These are phyloP conservation scores for Drosophila yooni DNA, from an alignment of 2,888 invertebrate genomes.

Conservation along the genomic window DNA sequence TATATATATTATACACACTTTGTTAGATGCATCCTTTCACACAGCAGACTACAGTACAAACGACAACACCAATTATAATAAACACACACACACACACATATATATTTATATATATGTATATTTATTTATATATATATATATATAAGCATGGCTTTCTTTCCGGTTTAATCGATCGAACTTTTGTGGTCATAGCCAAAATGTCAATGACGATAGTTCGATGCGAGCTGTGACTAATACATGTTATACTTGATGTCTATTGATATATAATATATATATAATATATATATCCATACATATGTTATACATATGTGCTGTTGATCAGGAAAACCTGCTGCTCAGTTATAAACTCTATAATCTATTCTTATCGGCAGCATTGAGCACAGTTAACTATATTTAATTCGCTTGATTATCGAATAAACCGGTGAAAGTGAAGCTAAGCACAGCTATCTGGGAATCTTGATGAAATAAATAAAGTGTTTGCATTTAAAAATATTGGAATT, in stretches of 20 bases:
- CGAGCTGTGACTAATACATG: slow-evolving; percentile 25
- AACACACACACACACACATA: slow-evolving; percentile 9
- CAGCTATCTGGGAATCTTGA: neutral
- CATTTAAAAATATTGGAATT: neutral
- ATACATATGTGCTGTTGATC: neutral
- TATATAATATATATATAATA: neutral
- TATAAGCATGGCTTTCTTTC: slow-evolving; percentile 44
- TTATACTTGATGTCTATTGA: neutral
- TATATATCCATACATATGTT: neutral
- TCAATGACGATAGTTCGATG: slow-evolving; percentile 33
- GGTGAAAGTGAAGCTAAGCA: neutral
- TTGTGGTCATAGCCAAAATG: slow-evolving; percentile 44
- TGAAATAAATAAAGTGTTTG: neutral
- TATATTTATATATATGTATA: neutral
- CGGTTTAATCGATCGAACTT: slow-evolving; percentile 55
- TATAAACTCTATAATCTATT: neutral
- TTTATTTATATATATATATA: neutral
- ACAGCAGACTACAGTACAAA: neutral
- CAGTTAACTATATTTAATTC: neutral
- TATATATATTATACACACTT: slow-evolving; percentile 1
- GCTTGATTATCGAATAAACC: neutral
- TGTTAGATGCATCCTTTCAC: slow-evolving; percentile 46
- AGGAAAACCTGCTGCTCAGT: neutral
- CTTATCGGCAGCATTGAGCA: neutral
- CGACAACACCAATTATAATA: neutral